Conservation (phyloP, 2,888 invertebrate genomes). For the Microchrysa polita region DNA sequence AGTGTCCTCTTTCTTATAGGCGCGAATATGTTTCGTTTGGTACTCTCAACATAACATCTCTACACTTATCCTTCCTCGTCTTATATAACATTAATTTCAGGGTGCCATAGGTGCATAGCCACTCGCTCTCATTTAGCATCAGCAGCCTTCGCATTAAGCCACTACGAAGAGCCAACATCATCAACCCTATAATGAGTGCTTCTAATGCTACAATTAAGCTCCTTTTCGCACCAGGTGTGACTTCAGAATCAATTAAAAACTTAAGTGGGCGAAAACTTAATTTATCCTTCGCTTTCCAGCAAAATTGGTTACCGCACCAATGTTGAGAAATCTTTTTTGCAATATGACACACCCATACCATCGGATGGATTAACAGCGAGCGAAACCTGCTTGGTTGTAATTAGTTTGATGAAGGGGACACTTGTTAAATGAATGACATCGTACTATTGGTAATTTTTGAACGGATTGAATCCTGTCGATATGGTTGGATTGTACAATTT, state of each 20-base stretch:
- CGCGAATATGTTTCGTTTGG: slow-evolving; percentile 13
- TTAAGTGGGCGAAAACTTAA: slow-evolving; percentile 47
- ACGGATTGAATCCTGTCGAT: not conserved
- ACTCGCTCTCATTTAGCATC: not conserved
- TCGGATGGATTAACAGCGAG: too few species aligned
- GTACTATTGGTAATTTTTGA: not conserved
- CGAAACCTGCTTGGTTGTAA: not conserved
- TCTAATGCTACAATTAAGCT: slow-evolving; percentile 49
- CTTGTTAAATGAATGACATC: not conserved
- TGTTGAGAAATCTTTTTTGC: not conserved
- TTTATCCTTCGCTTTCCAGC: slow-evolving; percentile 20
- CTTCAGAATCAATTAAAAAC: slow-evolving; percentile 49
- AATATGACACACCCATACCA: not conserved
- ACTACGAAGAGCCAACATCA: slow-evolving; percentile 15
- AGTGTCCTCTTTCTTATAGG: slow-evolving; percentile 34
- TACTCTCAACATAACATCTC: not conserved
- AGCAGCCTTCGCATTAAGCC: slow-evolving; percentile 40
- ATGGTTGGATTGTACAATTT: not conserved
- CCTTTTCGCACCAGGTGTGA: slow-evolving; percentile 49
- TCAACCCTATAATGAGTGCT: slow-evolving; percentile 33
- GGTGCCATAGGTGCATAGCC: slow-evolving; percentile 20
- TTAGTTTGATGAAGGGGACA: slow-evolving; percentile 34
- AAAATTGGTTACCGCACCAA: not conserved
- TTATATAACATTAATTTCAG: slow-evolving; percentile 4
- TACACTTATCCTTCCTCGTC: not conserved